A percentile compares a stretch with the other conserved stretches of the same genome.
phyloP scores from a whole-genome alignment of 2,113 vertebrate species.

The Pristiophorus japonicus region DNA sequence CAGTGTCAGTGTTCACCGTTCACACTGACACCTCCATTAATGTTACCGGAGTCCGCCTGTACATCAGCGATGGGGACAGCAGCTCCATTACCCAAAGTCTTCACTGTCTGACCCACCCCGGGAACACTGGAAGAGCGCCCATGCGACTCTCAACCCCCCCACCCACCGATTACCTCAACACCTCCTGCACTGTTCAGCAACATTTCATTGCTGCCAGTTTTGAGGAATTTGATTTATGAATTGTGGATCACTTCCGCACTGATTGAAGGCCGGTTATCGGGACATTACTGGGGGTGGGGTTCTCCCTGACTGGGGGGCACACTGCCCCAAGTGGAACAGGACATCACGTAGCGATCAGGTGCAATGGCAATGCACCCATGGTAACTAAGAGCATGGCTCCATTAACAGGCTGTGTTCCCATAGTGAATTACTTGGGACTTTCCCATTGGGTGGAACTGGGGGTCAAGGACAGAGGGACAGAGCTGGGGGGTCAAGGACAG shows the following conservation, averaged over 20 bases:
- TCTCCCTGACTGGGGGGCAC: background rate
- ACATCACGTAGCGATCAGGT: background rate
- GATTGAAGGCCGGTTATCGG: no score
- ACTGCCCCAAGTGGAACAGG: background rate
- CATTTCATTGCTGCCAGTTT: background rate
- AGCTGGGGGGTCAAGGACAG: background rate
- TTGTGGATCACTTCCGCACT: background rate
- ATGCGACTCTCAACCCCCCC: background rate
- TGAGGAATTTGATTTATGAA: background rate
- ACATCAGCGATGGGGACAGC: constrained; percentile 24
- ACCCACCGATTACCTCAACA: background rate
- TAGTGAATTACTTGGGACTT: background rate
- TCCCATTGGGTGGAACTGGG: background rate
- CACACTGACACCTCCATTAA: background rate
- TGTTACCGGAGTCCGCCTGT: constrained; percentile 15
- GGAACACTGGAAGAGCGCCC: background rate
- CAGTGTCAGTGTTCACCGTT: background rate
- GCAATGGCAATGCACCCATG: background rate
- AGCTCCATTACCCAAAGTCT: constrained; percentile 7
- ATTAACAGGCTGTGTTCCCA: background rate
- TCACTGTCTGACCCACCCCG: constrained; percentile 22
- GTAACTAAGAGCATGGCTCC: background rate
- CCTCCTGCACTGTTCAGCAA: no score
- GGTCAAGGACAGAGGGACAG: background rate
- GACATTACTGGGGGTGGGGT: background rate